A percentile compares a stretch with the other conserved stretches of the same genome.
Conservation (phyloP, 1,140 invertebrate genomes). For the Prorops nasuta region DNA sequence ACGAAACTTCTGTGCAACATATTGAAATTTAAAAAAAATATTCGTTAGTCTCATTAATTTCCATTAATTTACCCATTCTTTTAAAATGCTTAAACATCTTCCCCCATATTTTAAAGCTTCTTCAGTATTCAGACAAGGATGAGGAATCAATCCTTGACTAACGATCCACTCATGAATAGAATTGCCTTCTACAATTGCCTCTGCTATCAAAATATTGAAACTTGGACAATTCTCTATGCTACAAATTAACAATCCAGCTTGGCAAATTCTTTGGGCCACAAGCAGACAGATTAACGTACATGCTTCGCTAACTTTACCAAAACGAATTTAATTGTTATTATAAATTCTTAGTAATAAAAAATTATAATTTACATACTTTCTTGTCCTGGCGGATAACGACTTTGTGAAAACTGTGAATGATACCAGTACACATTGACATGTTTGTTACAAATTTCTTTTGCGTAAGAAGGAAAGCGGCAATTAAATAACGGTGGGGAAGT, state of each 20-base stretch:
- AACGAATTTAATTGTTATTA: conserved; percentile 6
- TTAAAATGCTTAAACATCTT: conserved; percentile 34
- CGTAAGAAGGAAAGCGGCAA: conserved; percentile 35
- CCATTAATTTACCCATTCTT: conserved; percentile 48
- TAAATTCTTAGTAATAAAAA: not conserved
- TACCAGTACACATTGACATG: conserved; percentile 44
- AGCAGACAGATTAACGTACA: conserved; percentile 53
- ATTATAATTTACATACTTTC: conserved; percentile 34
- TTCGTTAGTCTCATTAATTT: not conserved
- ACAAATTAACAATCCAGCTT: conserved; percentile 28
- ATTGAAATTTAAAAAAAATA: conserved; percentile 1
- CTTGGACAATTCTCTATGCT: conserved; percentile 29
- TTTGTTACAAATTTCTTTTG: conserved; percentile 30
- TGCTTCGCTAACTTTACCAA: conserved; percentile 41
- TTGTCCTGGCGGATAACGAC: conserved; percentile 51
- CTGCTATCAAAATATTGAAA: conserved; percentile 40
- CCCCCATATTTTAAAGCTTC: conserved; percentile 45
- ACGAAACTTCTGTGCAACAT: conserved; percentile 38
- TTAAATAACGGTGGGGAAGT: conserved; percentile 34
- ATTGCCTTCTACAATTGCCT: conserved; percentile 50
- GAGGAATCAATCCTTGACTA: conserved; percentile 34
- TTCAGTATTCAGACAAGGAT: conserved; percentile 45
- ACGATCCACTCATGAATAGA: conserved; percentile 39
- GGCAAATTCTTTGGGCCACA: conserved; percentile 42
- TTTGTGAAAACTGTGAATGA: conserved; percentile 46